Conservation (phyloP, 2,888 invertebrate species). For the Archips xylosteana region DNA sequence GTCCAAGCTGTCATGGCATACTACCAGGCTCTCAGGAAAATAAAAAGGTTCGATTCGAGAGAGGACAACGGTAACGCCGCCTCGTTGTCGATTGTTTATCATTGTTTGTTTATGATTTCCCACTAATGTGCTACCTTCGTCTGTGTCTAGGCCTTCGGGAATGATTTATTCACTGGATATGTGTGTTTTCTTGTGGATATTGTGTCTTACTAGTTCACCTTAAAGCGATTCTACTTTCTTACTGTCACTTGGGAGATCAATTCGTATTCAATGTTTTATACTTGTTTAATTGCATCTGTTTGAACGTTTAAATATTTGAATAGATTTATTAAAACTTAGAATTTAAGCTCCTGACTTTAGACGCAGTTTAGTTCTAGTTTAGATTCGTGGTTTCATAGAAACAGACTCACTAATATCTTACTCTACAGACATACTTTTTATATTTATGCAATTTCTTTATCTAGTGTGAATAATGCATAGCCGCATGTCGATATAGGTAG, state of each 20-base stretch:
- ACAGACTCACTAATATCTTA: slow-evolving; percentile 65
- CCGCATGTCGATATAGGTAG: slow-evolving; percentile 75
- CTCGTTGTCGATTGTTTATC: slow-evolving; percentile 73
- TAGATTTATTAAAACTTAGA: slow-evolving; percentile 62
- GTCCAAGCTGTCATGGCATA: slow-evolving; percentile 95
- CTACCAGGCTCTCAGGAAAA: slow-evolving; percentile 95
- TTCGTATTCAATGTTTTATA: slow-evolving; percentile 67
- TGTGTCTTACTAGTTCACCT: slow-evolving; percentile 78
- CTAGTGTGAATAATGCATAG: slow-evolving; percentile 72
- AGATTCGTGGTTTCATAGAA: slow-evolving; percentile 64
- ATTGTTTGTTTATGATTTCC: slow-evolving; percentile 77
- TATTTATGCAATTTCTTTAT: slow-evolving; percentile 58
- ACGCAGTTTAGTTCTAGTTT: slow-evolving; percentile 65
- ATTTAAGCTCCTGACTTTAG: slow-evolving; percentile 58
- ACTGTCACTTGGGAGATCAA: slow-evolving; percentile 69
- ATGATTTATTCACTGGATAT: slow-evolving; percentile 76
- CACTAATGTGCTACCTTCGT: slow-evolving; percentile 77
- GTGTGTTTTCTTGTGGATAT: slow-evolving; percentile 80
- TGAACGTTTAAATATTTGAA: slow-evolving; percentile 59
- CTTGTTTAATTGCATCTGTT: slow-evolving; percentile 68
- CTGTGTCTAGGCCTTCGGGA: slow-evolving; percentile 81
- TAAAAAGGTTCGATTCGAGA: slow-evolving; percentile 91
- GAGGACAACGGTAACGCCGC: slow-evolving; percentile 68
- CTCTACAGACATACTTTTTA: slow-evolving; percentile 68
- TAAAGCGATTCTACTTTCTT: slow-evolving; percentile 72